These are phyloP conservation scores for zebrafish (Danio rerio) DNA, from an alignment of 2,113 vertebrate species.

Conservation along the genomic window DNA sequence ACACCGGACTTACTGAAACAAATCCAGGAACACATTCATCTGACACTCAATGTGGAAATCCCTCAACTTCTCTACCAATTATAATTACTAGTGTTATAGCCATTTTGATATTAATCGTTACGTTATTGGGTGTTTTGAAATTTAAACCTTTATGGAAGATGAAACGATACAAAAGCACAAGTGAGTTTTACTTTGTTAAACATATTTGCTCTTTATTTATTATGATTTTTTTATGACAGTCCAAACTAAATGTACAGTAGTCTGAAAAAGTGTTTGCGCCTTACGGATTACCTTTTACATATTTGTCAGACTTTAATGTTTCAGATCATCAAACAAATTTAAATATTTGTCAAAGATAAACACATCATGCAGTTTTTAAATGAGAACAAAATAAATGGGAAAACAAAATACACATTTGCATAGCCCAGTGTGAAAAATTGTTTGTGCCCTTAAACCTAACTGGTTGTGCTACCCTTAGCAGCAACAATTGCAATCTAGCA, in stretches of 20 bases:
- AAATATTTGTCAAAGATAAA: too few species aligned
- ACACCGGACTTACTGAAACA: background rate
- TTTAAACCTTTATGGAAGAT: background rate
- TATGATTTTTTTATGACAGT: background rate
- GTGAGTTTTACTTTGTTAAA: background rate
- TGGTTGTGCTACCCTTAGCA: too few species aligned
- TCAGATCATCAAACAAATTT: too few species aligned
- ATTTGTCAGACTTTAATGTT: too few species aligned
- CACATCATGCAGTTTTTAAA: too few species aligned
- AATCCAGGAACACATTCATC: slow-evolving; percentile 11
- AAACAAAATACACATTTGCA: too few species aligned
- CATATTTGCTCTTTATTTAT: background rate
- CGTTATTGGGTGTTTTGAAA: background rate
- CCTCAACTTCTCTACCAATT: background rate
- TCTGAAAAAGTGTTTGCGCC: background rate
- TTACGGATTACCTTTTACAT: too few species aligned
- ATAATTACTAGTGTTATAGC: background rate
- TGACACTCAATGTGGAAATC: slow-evolving; percentile 9
- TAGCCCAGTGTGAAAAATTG: too few species aligned
- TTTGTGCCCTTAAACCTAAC: too few species aligned
- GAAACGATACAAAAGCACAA: background rate
- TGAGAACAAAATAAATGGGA: too few species aligned
- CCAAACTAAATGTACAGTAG: background rate
- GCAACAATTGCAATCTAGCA: too few species aligned
- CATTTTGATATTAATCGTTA: background rate